phyloP scores from a whole-genome alignment of 2,888 invertebrate species.

The Caenorhabditis doughertyi region DNA sequence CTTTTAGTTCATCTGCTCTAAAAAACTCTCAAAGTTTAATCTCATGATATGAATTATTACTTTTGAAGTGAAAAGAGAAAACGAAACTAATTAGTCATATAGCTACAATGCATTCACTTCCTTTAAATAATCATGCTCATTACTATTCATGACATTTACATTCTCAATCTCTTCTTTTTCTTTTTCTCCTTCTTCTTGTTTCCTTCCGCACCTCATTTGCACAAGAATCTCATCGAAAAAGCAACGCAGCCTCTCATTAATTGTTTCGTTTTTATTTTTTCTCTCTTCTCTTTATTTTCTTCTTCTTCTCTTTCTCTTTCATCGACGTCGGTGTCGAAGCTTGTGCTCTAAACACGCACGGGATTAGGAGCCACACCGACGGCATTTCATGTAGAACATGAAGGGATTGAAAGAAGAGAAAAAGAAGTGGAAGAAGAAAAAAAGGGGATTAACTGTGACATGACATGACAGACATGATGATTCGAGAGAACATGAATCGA shows the following conservation, averaged over 20 bases:
- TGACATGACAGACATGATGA: slow-evolving; percentile 52
- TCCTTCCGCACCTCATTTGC: slow-evolving; percentile 53
- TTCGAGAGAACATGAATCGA: slow-evolving; percentile 48
- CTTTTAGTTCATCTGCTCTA: not conserved
- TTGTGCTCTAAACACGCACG: slow-evolving; percentile 42
- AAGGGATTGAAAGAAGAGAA: slow-evolving; percentile 36
- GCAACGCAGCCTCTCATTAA: slow-evolving; percentile 50
- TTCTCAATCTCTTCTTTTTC: slow-evolving; percentile 37
- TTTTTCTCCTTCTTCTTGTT: slow-evolving; percentile 19
- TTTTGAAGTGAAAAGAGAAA: not conserved
- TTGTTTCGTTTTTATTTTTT: slow-evolving; percentile 41
- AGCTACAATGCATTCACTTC: slow-evolving; percentile 22
- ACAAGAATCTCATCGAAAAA: slow-evolving; percentile 50
- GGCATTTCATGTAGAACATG: slow-evolving; percentile 42
- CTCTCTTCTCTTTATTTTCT: slow-evolving; percentile 15
- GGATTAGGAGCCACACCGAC: slow-evolving; percentile 52
- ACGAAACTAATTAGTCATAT: slow-evolving; percentile 44
- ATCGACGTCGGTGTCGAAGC: slow-evolving; percentile 22
- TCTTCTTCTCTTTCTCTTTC: slow-evolving; percentile 7
- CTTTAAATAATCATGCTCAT: slow-evolving; percentile 58
- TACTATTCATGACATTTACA: slow-evolving; percentile 54
- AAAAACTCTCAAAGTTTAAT: not conserved
- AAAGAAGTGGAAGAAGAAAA: slow-evolving; percentile 19
- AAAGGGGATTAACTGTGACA: slow-evolving; percentile 54
- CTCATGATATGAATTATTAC: not conserved